A percentile compares a stretch with the other conserved stretches of the same genome.
Conservation (phyloP, 37 sponge, comb jelly and placozoan genomes). For the Ephydatia muelleri region DNA sequence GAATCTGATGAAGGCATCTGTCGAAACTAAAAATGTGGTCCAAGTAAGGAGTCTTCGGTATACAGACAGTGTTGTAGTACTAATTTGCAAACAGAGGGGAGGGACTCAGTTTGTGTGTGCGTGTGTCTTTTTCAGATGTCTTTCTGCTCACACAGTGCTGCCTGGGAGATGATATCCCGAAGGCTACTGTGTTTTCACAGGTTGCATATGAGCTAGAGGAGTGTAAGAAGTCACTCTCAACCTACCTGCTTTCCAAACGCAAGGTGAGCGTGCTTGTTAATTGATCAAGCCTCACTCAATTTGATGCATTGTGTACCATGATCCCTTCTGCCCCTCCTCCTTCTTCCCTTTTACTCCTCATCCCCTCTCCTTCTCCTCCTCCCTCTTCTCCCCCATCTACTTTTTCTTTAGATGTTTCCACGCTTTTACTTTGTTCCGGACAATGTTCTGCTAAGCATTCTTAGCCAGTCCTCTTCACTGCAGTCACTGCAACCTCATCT, state of each 20-base stretch:
- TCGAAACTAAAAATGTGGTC: slow-evolving; percentile 65
- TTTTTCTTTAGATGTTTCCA: slow-evolving; percentile 61
- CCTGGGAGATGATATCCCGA: slow-evolving; percentile 67
- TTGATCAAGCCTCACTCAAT: background rate
- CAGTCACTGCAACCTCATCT: slow-evolving; percentile 64
- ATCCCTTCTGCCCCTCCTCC: background rate
- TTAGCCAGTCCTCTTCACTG: slow-evolving; percentile 56
- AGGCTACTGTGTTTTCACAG: slow-evolving; percentile 25
- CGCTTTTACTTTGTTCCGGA: slow-evolving; percentile 76
- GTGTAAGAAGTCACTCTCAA: slow-evolving; percentile 76
- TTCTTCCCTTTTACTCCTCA: background rate
- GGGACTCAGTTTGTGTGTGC: background rate
- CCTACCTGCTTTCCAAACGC: slow-evolving; percentile 77
- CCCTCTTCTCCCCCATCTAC: background rate
- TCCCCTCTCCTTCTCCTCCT: background rate
- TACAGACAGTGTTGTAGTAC: background rate
- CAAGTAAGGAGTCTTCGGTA: slow-evolving; percentile 27
- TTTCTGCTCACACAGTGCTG: slow-evolving; percentile 63
- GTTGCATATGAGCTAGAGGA: slow-evolving; percentile 69
- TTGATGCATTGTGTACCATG: background rate
- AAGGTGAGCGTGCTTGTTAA: slow-evolving; percentile 23
- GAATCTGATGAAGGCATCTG: slow-evolving; percentile 69
- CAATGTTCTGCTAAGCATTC: slow-evolving; percentile 65
- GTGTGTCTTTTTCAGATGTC: background rate
- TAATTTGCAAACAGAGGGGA: background rate